Conservation (phyloP, 2,888 invertebrate genomes). For the Coenonympha arcania region DNA sequence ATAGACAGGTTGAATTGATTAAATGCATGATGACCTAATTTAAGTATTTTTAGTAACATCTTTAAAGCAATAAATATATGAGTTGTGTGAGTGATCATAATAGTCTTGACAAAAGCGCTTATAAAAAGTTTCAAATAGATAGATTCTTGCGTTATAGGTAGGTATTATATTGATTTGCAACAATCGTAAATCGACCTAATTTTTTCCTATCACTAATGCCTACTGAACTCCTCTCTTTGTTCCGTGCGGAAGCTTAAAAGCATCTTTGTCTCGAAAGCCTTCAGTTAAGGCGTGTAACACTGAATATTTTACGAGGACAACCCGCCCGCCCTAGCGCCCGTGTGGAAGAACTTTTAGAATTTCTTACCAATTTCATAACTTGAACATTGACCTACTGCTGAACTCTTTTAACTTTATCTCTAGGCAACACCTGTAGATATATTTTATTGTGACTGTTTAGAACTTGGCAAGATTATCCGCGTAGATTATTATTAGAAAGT, state of each 20-base stretch:
- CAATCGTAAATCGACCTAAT: not conserved
- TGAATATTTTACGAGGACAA: conserved; percentile 59
- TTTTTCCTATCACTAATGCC: conserved; percentile 8
- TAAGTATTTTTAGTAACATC: too few relatives aligned
- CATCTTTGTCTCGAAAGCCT: conserved; percentile 70
- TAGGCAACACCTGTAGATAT: not conserved
- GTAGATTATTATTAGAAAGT: not conserved
- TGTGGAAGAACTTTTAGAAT: conserved; percentile 28
- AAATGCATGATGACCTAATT: too few relatives aligned
- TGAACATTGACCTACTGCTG: conserved; percentile 6
- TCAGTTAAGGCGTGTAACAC: conserved; percentile 57
- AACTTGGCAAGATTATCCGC: too few relatives aligned
- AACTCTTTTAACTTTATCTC: not conserved
- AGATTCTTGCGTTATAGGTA: too few relatives aligned
- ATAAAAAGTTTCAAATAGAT: too few relatives aligned
- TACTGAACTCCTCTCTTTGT: conserved; percentile 37
- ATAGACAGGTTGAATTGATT: too few relatives aligned
- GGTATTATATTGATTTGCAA: too few relatives aligned
- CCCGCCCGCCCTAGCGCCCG: conserved; percentile 30
- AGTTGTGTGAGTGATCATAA: too few relatives aligned
- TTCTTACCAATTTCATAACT: conserved; percentile 12
- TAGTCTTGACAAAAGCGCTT: too few relatives aligned
- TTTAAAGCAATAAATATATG: too few relatives aligned
- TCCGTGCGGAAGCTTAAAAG: conserved; percentile 60
- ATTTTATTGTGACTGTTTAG: not conserved